Percentiles rank a stretch among this genome's conserved stretches.
Conservation (phyloP, 2,113 vertebrate genomes). For the cattle (Bos taurus) region DNA sequence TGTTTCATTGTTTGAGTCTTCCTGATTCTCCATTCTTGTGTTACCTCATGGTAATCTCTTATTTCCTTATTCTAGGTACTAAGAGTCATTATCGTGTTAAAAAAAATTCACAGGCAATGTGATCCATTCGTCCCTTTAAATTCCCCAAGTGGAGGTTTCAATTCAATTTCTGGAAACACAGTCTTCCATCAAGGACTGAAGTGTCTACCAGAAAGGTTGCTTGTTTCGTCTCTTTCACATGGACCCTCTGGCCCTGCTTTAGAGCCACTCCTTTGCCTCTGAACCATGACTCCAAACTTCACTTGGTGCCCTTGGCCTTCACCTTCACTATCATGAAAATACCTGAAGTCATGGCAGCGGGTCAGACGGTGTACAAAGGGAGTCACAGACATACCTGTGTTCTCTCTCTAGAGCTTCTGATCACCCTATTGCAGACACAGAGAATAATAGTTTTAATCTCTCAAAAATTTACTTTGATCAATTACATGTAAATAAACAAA, state of each 20-base stretch:
- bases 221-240: neutral
- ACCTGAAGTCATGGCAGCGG: accelerated
- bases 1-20: neutral
- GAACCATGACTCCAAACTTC: no score
- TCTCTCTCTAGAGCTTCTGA: neutral
- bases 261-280: neutral
- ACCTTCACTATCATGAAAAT: neutral
- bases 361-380: neutral
- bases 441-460: neutral
- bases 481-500: neutral
- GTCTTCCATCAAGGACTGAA: neutral
- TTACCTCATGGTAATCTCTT: neutral
- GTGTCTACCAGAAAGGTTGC: neutral
- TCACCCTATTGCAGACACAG: neutral
- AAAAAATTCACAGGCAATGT: neutral
- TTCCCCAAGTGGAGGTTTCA: neutral
- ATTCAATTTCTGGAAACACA: neutral
- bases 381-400: neutral
- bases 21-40: neutral
- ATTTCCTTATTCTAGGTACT: neutral
- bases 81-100: neutral
- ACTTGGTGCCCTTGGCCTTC: neutral
- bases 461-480: neutral
- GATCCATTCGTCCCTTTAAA: neutral
- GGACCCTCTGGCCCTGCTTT: neutral